Evolutionary conservation across 1,140 invertebrate genomes (phyloP), one percentile per base, ranked within the genome.

Genomic region (Solen grandis): DNA sequence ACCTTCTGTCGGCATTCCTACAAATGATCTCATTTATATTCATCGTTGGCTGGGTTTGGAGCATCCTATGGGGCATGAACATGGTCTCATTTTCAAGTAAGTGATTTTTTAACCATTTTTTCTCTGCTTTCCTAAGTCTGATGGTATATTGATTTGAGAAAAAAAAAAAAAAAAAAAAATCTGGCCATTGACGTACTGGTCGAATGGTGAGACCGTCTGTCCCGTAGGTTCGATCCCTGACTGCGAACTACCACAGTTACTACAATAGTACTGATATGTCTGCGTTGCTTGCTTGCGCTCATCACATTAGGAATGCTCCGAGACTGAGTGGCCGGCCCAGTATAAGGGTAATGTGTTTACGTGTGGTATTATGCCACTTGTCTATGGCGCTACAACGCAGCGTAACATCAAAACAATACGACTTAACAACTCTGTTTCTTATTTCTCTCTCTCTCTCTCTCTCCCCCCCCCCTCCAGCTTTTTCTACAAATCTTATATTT

Each of bases 21-120:
- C 93, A 93, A 86, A 86, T 93, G 73, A 66, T 93, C 25, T 92
- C 93, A 2, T 92, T 93, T 54, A 85, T 93, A 33, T 77, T 94
- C 35, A 92, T 94, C 13, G 88, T 94, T 22, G 93, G 93, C 14
- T 94, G 93, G 93, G 93, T 94, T 31, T 94, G 93, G 93, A 93
- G 92, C 76, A 93, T 94, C 70, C 87, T 93, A 60, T 93, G 93
- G 92, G 93, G 93, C 5, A 93, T 93, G 84, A 92, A 92, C 59
- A 93, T 93, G 83, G 90, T 94, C 41, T 92, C 93, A 69, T 85
- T 93, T 77, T 85, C 92, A 79, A 87, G 93, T 93, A 88, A 92
- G 92, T 85, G 29, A 29, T 16, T 27, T 4, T 14, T 4, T 10
- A 46, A 19, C 25, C 25, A 70, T 33, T 14, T 16, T 36, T n/a